These are phyloP conservation scores for Typhlichthys eigenmanni DNA, from an alignment of 2,797 vertebrate genomes.

Conservation along the genomic window DNA sequence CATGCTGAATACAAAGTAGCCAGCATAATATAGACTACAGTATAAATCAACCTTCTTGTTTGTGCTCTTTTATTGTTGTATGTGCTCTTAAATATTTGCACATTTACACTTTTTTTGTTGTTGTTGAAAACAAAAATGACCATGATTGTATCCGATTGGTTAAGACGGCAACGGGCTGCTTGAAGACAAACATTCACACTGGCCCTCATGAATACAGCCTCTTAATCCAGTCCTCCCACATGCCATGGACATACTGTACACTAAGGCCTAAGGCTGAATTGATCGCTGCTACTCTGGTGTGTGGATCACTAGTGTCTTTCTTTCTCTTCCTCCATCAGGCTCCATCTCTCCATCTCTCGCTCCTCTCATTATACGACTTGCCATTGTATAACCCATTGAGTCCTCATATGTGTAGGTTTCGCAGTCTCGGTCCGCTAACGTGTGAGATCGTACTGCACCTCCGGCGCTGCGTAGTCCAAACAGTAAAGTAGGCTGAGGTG, in stretches of 20 bases:
- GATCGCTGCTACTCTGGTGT: conserved; percentile 46
- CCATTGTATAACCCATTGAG: neutral
- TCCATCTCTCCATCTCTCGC: neutral
- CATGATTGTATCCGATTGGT: no score
- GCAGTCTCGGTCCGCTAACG: conserved; percentile 14
- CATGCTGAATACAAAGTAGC: no score
- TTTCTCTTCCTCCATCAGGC: conserved; percentile 19
- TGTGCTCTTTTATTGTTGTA: no score
- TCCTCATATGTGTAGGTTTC: neutral
- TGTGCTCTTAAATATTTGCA: no score
- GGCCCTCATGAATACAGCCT: conserved; percentile 65
- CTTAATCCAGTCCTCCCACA: conserved; percentile 62
- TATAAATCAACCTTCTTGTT: no score
- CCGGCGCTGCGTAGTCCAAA: conserved; percentile 47
- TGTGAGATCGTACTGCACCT: conserved; percentile 14
- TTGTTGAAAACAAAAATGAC: no score
- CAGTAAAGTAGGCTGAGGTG: conserved; percentile 59
- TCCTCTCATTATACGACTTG: neutral
- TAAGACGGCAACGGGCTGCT: neutral
- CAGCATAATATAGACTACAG: no score
- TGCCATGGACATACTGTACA: conserved; percentile 57
- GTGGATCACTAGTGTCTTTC: conserved; percentile 45
- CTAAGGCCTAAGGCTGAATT: conserved; percentile 58
- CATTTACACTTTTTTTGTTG: no score
- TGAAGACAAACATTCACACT: conserved; percentile 53